Evolutionary conservation across 2,888 invertebrate genomes (phyloP), one percentile per base, ranked within the genome.

Genomic region (Drosophila mulleri): DNA sequence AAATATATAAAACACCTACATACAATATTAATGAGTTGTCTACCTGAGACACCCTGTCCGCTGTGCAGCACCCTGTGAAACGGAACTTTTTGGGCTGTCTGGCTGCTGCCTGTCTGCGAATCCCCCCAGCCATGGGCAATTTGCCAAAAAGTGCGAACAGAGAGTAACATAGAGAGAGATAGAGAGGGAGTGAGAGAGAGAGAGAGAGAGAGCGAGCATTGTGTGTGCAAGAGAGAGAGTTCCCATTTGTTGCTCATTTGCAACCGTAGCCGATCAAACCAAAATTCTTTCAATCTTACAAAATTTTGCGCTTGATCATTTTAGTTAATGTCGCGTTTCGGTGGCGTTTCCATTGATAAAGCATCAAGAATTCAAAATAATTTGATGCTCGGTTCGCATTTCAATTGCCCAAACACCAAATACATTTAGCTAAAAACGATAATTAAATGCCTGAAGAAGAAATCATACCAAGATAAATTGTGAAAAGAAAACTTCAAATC

Each of bases 311-410:
- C 67, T 72, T 48, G 67, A 77, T 80, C 75, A 70, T 50, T 80
- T 90, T 73, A 90, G 90, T 86, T 86, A 78, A 75, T 78, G 75
- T 83, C 87, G 78, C 75, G 90, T 68, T 80, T 65, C 67, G 69
- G 59, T 65, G n/a, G 75, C 83, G 80, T 62, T 78, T 75, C 66
- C 73, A 79, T 76, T 76, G 88, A 89, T 84, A 74, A 73, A 84
- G 82, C 69, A 59, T 44, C 68, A 67, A 59, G 54, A 83, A 70
- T 54, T 14, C n/a, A 37, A 26, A 47, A 54, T n/a, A 53, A 42
- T 62, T 48, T 56, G 23, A 73, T 37, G 53, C 41, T 53, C 29
- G 62, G 60, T 50, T 78, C 64, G 57, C 63, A 50, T 63, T 59
- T 50, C 16, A 70, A 57, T 68, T 68, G 44, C 16, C 41, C 48